Conservation (phyloP, 2,113 vertebrate species). For the Apteryx mantelli region DNA sequence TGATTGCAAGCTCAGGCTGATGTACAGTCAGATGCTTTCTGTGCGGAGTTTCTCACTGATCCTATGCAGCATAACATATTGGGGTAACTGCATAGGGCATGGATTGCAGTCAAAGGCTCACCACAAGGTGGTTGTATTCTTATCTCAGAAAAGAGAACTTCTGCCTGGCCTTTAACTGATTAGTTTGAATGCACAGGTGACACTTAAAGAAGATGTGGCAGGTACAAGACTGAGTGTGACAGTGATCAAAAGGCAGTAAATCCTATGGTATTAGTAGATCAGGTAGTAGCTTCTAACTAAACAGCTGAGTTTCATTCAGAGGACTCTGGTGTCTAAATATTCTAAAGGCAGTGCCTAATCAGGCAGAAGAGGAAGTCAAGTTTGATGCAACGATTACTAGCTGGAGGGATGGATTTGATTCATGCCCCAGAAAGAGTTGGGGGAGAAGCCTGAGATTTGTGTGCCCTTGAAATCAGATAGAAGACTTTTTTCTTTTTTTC, state of each 20-base stretch:
- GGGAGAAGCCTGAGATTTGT: not conserved
- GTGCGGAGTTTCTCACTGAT: not conserved
- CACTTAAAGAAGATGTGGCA: not conserved
- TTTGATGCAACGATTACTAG: not conserved
- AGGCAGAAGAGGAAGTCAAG: not conserved
- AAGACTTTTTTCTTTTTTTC: not conserved
- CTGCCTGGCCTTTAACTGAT: not conserved
- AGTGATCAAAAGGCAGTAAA: not conserved
- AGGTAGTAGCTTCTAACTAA: not conserved
- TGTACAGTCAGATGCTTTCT: not conserved
- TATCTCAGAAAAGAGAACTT: not conserved
- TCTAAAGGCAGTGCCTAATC: not conserved
- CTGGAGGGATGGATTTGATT: not conserved
- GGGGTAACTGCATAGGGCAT: not conserved
- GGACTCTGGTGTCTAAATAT: not conserved
- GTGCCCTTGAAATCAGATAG: not conserved
- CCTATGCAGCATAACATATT: not conserved
- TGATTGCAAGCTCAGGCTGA: not conserved
- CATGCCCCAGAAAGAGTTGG: not conserved
- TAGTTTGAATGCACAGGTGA: not conserved
- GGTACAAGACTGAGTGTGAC: not conserved
- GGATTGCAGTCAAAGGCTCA: not conserved
- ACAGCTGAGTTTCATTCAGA: not conserved
- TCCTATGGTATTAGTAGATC: not conserved
- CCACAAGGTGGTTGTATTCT: not conserved